Evolutionary conservation across 1,140 invertebrate species (phyloP), one percentile per base, ranked within the genome.

Genomic region (Drosophila ambigua): DNA sequence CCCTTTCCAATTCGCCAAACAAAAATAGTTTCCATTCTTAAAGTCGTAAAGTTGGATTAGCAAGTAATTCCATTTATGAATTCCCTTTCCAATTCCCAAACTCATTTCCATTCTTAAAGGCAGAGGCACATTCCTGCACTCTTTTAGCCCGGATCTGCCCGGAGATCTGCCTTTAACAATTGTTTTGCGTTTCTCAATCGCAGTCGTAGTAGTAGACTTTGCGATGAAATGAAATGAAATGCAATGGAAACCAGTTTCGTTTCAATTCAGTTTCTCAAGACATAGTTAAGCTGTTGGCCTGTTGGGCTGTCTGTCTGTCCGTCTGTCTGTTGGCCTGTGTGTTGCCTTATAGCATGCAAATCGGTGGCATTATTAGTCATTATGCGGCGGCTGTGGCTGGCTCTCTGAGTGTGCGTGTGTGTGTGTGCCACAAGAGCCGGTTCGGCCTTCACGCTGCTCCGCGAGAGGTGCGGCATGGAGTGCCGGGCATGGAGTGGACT

Each of bases 301-400:
- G 35, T 39, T 39, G 35, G 35, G 26, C 26, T 7, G 26, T 28
- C 26, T 28, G 26, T 28, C 26, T 28, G 26, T 28, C 26, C 2
- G 26, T 28, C 26, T 28, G 26, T 28, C 26, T 28, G 26, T 28
- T 28, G 26, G 26, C 23, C 35, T 39, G 11, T 61, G 31, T 66
- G 57, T 57, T 73, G 69, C 55, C 52, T 52, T 72, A 35, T 61
- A 48, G 74, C 75, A 78, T 78, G 75, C 75, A 78, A 78, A 78
- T 65, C 66, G 65, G 15, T 55, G 57, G 66, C 60, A 64, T 71
- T 78, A 78, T 75, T 77, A 71, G 75, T 75, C 75, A 78, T 78
- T 65, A 69, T 62, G 24, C 49, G 28, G 52, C 39, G 31, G 13
- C 35, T 62, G 50, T 3, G 31, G 24, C 48, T 53, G 35, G 11